Evolutionary conservation across 1,140 invertebrate genomes (phyloP).

Genomic region (Bombus vancouverensis): DNA sequence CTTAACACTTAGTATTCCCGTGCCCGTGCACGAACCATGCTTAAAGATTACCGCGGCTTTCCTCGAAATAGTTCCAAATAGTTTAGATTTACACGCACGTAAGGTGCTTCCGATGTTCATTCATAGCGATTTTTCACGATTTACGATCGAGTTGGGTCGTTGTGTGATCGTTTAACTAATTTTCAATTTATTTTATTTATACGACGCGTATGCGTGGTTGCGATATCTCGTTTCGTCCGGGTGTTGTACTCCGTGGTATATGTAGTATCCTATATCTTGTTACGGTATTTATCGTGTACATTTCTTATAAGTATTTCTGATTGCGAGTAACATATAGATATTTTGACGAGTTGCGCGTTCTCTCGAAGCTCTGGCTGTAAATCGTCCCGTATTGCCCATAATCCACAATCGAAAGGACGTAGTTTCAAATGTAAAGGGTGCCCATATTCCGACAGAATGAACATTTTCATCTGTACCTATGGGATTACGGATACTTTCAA

Average conservation of each 20-base stretch:
- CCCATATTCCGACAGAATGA: not conserved
- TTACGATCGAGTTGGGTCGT: rapidly evolving
- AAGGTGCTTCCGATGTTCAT: not conserved
- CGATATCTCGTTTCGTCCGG: not conserved
- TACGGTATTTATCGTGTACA: not conserved
- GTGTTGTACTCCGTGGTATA: not conserved
- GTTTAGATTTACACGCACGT: not conserved
- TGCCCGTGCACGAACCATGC: not conserved
- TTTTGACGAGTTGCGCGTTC: not conserved
- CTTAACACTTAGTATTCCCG: not conserved
- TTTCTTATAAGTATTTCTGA: not conserved
- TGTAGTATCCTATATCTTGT: not conserved
- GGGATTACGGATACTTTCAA: not conserved
- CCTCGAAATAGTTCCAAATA: not conserved
- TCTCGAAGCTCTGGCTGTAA: not conserved
- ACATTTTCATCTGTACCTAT: not conserved
- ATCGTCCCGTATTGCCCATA: not conserved
- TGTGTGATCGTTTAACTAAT: not conserved
- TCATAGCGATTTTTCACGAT: not conserved
- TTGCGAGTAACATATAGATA: not conserved
- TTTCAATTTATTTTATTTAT: not conserved
- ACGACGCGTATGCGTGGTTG: no score
- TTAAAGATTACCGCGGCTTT: not conserved
- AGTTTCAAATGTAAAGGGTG: not conserved
- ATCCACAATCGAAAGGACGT: not conserved